phyloP scores from a whole-genome alignment of 1,140 invertebrate genomes.

The Cryptotermes secundus region DNA sequence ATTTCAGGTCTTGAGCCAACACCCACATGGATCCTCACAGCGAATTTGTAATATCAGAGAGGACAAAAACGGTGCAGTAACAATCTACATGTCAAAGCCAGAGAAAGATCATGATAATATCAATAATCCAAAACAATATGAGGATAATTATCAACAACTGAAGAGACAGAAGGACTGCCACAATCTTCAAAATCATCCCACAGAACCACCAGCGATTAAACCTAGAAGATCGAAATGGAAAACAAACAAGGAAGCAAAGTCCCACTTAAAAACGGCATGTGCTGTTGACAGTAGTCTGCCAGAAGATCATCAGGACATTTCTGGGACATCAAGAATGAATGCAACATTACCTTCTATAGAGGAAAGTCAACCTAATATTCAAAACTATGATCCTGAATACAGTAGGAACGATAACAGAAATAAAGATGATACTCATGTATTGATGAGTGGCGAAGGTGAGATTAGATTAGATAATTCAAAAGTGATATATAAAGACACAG shows the following conservation, averaged over 20 bases:
- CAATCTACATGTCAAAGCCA: constrained; percentile 5
- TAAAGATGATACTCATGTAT: neutral
- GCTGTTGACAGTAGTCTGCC: neutral
- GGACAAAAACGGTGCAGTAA: neutral
- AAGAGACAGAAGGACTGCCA: neutral
- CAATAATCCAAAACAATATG: neutral
- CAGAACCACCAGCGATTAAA: neutral
- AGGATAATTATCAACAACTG: neutral
- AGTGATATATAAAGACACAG: neutral
- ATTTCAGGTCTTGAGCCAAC: neutral
- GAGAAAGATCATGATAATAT: neutral
- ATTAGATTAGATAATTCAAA: neutral
- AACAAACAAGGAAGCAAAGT: neutral
- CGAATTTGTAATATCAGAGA: neutral
- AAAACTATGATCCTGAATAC: neutral
- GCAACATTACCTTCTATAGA: neutral
- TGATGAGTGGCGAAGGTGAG: neutral
- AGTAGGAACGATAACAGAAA: neutral
- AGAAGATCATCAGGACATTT: neutral
- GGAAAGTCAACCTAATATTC: neutral
- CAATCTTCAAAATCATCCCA: neutral
- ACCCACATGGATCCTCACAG: neutral
- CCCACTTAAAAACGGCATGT: neutral
- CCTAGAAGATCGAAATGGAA: neutral
- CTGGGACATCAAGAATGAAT: neutral